A percentile compares a stretch with the other conserved stretches of the same genome.
phyloP scores from a whole-genome alignment of 2,888 invertebrate species.

The Xylophagus ater region DNA sequence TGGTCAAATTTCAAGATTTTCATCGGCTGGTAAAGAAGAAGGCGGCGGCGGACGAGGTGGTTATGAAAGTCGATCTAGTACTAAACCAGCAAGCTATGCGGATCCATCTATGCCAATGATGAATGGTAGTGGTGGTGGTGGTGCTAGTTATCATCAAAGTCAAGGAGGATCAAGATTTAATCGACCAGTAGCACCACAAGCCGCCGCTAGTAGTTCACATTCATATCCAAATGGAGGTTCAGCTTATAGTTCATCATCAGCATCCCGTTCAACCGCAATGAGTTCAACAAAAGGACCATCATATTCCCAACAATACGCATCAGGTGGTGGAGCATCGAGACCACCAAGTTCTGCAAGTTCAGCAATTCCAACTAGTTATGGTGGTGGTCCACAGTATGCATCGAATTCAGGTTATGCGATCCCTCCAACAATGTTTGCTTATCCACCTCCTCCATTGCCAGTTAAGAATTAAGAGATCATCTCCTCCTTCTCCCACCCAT shows the following conservation, averaged over 20 bases:
- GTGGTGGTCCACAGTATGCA: slow-evolving; percentile 9
- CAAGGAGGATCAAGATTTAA: slow-evolving; percentile 13
- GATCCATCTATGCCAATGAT: no score
- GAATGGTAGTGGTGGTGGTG: no score
- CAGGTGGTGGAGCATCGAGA: slow-evolving; percentile 10
- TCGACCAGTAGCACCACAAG: slow-evolving; percentile 18
- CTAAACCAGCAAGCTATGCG: neutral
- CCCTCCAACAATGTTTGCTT: slow-evolving; percentile 30
- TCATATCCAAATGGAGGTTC: slow-evolving; percentile 14
- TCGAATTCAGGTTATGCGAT: slow-evolving; percentile 19
- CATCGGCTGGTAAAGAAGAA: slow-evolving; percentile 14
- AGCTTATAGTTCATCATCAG: slow-evolving; percentile 3
- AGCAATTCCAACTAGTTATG: slow-evolving; percentile 18
- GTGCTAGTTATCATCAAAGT: no score
- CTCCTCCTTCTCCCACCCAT: no score
- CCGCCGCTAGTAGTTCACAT: slow-evolving; percentile 11
- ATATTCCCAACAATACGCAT: slow-evolving; percentile 12
- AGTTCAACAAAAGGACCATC: neutral
- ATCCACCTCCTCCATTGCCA: slow-evolving; percentile 38
- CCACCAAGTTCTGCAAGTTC: slow-evolving; percentile 6
- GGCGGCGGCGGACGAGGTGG: neutral
- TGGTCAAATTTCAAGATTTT: slow-evolving; percentile 26
- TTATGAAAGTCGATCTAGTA: slow-evolving; percentile 2
- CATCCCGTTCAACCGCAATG: neutral
- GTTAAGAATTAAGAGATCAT: slow-evolving; percentile 39